phyloP scores from a whole-genome alignment of 2,888 invertebrate genomes.

The Drosophila rubida region DNA sequence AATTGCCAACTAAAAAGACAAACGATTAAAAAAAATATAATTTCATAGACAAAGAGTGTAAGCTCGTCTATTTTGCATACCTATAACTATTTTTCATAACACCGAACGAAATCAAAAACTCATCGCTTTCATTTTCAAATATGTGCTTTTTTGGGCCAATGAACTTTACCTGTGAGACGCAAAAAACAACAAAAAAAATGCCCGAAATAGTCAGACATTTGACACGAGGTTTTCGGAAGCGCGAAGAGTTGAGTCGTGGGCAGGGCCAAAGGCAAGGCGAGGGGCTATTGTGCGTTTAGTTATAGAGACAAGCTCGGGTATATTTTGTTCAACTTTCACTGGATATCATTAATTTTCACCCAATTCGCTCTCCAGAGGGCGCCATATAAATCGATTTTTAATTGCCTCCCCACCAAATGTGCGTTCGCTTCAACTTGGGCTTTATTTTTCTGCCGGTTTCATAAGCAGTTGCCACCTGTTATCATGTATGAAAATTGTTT shows the following conservation, averaged over 20 bases:
- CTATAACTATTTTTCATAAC: conserved; percentile 15
- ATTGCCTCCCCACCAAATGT: conserved; percentile 54
- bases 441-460: conserved; percentile 34
- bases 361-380: conserved; percentile 37
- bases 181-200: conserved; percentile 30
- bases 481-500: conserved; percentile 49
- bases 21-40: conserved; percentile 21
- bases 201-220: conserved; percentile 50
- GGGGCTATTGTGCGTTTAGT: conserved; percentile 52
- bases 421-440: conserved; percentile 17
- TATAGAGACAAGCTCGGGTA: conserved; percentile 30
- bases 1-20: conserved; percentile 41
- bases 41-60: conserved; percentile 13
- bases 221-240: conserved; percentile 56
- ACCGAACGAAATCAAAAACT: conserved; percentile 41
- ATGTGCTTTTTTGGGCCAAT: conserved; percentile 42
- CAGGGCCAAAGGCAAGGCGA: conserved; percentile 21
- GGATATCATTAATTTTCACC: conserved; percentile 71
- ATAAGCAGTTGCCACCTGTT: conserved; percentile 54
- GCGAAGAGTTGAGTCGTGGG: neutral
- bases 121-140: conserved; percentile 70
- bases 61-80: conserved; percentile 54
- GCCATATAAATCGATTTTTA: conserved; percentile 75
- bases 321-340: conserved; percentile 64
- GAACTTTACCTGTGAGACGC: conserved; percentile 54